phyloP scores from a whole-genome alignment of 2,888 invertebrate genomes.

The Spodoptera littoralis region DNA sequence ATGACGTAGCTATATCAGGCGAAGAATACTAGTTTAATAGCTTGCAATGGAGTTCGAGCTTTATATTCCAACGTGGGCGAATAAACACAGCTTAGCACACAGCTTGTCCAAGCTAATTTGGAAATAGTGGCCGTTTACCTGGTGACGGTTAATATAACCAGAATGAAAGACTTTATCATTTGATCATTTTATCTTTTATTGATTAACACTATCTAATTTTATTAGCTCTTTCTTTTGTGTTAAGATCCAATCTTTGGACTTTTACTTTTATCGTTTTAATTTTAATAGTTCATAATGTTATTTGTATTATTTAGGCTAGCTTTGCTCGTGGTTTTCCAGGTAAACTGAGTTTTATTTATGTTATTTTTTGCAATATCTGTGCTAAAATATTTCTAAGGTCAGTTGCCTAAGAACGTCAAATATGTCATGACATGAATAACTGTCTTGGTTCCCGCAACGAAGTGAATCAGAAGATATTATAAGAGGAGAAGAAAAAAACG shows the following conservation, averaged over 20 bases:
- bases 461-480: too few relatives aligned
- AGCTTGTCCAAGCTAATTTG: constrained; percentile 50
- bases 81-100: constrained; percentile 45
- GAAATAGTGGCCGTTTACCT: constrained; percentile 46
- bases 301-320: background rate
- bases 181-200: constrained; percentile 34
- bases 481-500: too few relatives aligned
- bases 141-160: constrained; percentile 36
- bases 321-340: too few relatives aligned
- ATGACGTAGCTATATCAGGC: too few relatives aligned
- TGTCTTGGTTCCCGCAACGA: too few relatives aligned
- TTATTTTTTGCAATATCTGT: constrained; percentile 10
- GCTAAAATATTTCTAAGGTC: too few relatives aligned
- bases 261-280: too few relatives aligned
- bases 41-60: constrained; percentile 5
- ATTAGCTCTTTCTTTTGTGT: too few relatives aligned
- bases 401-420: too few relatives aligned
- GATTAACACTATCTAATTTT: constrained; percentile 2
- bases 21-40: background rate
- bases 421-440: too few relatives aligned
- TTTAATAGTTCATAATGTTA: too few relatives aligned
- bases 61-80: constrained; percentile 46
- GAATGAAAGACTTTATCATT: constrained; percentile 24
- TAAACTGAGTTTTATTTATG: constrained; percentile 7
- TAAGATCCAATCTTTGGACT: too few relatives aligned